Percentiles rank a stretch among this genome's conserved stretches.
Evolutionary conservation across 2,888 invertebrate species (phyloP).

Genomic region (Spilosoma lubricipeda): DNA sequence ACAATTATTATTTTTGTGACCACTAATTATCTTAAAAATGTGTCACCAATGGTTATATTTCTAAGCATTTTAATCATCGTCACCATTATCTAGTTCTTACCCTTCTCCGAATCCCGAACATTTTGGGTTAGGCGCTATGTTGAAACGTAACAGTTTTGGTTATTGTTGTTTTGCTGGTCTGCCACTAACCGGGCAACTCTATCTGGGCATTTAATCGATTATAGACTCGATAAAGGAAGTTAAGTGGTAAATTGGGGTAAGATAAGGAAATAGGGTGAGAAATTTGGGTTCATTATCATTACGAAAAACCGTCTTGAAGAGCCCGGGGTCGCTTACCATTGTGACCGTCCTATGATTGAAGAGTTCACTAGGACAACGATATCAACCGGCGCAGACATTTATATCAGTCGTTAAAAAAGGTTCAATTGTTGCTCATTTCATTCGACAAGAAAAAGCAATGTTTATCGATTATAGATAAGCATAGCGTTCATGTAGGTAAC

Average conservation of each 20-base stretch:
- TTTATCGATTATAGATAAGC: slow-evolving; percentile 10
- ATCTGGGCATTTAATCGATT: too few relatives aligned
- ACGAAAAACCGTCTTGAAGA: too few relatives aligned
- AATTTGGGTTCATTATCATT: too few relatives aligned
- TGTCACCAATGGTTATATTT: background rate
- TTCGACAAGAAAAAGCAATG: background rate
- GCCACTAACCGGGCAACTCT: background rate
- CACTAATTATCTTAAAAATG: background rate
- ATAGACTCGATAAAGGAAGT: background rate
- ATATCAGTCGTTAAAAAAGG: background rate
- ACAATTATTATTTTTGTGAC: background rate
- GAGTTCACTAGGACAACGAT: background rate
- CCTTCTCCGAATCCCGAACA: too few relatives aligned
- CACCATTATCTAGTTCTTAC: too few relatives aligned
- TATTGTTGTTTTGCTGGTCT: background rate
- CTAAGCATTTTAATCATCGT: background rate
- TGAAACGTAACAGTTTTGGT: background rate
- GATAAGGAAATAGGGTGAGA: background rate
- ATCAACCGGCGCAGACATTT: background rate
- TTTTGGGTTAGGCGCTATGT: too few relatives aligned
- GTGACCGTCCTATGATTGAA: background rate
- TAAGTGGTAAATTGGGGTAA: background rate
- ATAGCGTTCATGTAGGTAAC: background rate
- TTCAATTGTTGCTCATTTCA: slow-evolving; percentile 3
- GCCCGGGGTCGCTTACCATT: too few relatives aligned